Conservation (phyloP, 2,113 vertebrate genomes). For the Hystrix cristata region DNA sequence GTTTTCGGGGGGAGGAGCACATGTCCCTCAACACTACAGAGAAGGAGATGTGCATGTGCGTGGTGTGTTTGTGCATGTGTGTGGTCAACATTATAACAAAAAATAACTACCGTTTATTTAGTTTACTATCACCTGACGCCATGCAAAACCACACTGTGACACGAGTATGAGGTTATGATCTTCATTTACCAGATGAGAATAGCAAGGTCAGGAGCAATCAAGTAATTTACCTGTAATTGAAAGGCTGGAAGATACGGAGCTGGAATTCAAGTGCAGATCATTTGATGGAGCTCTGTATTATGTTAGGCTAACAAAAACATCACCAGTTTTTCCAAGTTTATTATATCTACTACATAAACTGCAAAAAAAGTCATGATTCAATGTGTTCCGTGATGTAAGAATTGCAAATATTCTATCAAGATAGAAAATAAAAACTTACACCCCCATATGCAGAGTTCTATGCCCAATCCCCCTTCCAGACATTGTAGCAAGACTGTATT, state of each 20-base stretch:
- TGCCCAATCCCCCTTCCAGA: neutral
- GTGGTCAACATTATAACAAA: neutral
- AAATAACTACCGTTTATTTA: neutral
- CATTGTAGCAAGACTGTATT: neutral
- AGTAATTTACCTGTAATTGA: neutral
- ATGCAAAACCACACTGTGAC: neutral
- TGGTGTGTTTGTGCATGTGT: neutral
- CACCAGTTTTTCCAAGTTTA: neutral
- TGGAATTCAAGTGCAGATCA: neutral
- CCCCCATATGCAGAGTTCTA: neutral
- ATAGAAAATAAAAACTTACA: neutral
- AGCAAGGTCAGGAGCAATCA: neutral
- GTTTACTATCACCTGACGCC: neutral
- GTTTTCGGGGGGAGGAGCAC: neutral
- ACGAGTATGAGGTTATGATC: neutral
- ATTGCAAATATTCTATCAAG: conserved; percentile 23
- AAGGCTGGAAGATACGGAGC: neutral
- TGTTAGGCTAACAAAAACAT: neutral
- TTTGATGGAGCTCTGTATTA: neutral
- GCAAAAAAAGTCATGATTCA: neutral
- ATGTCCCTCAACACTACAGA: neutral
- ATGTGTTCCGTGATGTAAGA: neutral
- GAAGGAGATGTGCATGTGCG: neutral
- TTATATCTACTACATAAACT: neutral
- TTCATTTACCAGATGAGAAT: neutral